Evolutionary conservation across 1,140 invertebrate genomes (phyloP).

Genomic region (Chironomus striatipennis): DNA sequence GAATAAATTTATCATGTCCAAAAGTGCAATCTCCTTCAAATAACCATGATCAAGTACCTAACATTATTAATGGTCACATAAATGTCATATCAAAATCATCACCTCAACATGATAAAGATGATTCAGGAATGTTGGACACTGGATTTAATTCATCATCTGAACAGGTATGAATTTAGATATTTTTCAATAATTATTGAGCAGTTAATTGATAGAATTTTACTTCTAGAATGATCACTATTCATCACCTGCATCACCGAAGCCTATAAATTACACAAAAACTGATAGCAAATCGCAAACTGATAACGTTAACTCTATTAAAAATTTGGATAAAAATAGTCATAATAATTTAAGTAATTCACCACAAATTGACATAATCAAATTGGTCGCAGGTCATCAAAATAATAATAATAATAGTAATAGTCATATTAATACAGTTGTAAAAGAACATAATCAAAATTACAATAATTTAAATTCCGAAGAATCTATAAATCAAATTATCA

Average conservation of each 20-base stretch:
- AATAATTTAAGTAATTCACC: neutral
- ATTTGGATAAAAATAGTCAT: neutral
- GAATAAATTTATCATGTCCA: slow-evolving; percentile 29
- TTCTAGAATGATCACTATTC: neutral
- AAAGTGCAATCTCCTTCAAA: slow-evolving; percentile 16
- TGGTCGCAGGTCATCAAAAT: neutral
- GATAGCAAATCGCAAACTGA: neutral
- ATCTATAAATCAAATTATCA: slow-evolving; percentile 11
- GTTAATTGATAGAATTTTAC: no score
- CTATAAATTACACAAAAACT: neutral
- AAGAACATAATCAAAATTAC: neutral
- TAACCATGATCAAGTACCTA: neutral
- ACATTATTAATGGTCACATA: neutral
- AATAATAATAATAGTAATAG: neutral
- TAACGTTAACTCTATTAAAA: neutral
- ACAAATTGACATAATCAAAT: neutral
- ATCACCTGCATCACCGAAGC: slow-evolving; percentile 9
- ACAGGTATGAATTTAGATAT: slow-evolving; percentile 25
- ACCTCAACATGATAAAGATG: slow-evolving; percentile 35
- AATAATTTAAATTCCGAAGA: neutral
- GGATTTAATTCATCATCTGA: slow-evolving; percentile 26
- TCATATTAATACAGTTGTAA: neutral
- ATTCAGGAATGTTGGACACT: slow-evolving; percentile 28
- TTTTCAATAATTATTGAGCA: no score
- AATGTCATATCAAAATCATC: slow-evolving; percentile 30